A percentile compares a stretch with the other conserved stretches of the same genome.
These are phyloP conservation scores for Hozukius guyotensis DNA, from an alignment of 2,797 vertebrate genomes.

Conservation along the genomic window DNA sequence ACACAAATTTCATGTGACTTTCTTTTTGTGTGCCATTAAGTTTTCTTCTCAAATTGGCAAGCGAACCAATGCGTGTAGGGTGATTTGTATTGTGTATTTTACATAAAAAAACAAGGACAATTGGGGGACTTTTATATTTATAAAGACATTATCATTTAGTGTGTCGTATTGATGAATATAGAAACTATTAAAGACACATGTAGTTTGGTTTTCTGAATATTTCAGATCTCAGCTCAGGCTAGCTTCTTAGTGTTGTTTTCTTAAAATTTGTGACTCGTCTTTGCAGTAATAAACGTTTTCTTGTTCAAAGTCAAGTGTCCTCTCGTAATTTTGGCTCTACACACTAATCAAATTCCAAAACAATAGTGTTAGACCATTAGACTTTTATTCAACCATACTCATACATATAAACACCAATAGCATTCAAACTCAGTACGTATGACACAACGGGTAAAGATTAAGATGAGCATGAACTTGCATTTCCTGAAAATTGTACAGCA, in stretches of 20 bases:
- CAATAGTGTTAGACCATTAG: conserved; percentile 50
- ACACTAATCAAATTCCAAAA: neutral
- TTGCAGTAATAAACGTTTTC: conserved; percentile 99
- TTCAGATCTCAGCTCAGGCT: conserved; percentile 99
- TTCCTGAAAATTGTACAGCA: conserved; percentile 53
- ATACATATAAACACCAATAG: conserved; percentile 69
- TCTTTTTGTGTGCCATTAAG: conserved; percentile 89
- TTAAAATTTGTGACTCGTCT: conserved; percentile 99
- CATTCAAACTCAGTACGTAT: conserved; percentile 58
- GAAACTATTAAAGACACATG: conserved; percentile 99
- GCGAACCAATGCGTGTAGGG: conserved; percentile 95
- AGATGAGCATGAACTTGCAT: conserved; percentile 49
- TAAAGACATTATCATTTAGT: conserved; percentile 99
- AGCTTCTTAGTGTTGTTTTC: conserved; percentile 99
- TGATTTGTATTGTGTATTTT: conserved; percentile 99
- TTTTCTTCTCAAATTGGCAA: conserved; percentile 93
- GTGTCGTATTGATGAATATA: conserved; percentile 98
- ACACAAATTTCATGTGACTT: conserved; percentile 88
- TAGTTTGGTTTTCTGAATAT: conserved; percentile 99
- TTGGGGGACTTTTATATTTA: conserved; percentile 99
- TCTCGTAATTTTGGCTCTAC: conserved; percentile 14
- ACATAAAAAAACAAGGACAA: conserved; percentile 89
- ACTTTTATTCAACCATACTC: conserved; percentile 72
- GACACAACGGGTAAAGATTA: conserved; percentile 54
- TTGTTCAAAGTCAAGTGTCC: conserved; percentile 87